These are phyloP conservation scores for Apantesis nais DNA, from an alignment of 2,888 invertebrate genomes.

Conservation along the genomic window DNA sequence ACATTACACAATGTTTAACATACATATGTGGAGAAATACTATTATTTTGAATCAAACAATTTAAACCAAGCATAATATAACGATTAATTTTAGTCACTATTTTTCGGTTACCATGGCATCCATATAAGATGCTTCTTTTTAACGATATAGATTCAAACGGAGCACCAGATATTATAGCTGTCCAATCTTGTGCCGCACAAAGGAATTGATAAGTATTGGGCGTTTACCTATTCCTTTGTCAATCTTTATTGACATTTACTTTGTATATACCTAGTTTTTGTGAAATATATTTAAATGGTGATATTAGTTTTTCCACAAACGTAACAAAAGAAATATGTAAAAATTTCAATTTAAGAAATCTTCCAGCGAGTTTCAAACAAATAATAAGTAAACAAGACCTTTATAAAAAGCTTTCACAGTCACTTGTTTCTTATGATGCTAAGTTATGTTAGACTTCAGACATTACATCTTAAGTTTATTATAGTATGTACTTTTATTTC, in stretches of 20 bases:
- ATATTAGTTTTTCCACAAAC: constrained; percentile 6
- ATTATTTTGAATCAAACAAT: no score
- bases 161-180: constrained; percentile 7
- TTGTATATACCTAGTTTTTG: constrained; percentile 20
- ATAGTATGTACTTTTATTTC: no score
- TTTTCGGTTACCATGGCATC: constrained; percentile 34
- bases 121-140: constrained; percentile 15
- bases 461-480: neutral
- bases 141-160: constrained; percentile 19
- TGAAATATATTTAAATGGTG: constrained; percentile 15
- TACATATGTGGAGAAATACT: no score
- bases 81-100: no score
- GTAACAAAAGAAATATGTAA: neutral
- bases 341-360: neutral
- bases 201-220: constrained; percentile 38
- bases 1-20: no score
- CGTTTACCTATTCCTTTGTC: constrained; percentile 23
- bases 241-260: constrained; percentile 37
- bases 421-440: neutral
- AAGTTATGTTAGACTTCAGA: neutral
- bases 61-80: no score
- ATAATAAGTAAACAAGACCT: neutral
- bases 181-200: constrained; percentile 29
- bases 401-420: neutral
- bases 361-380: neutral